Conservation (phyloP, 1,140 invertebrate species). For the Sweltsa coloradensis region DNA sequence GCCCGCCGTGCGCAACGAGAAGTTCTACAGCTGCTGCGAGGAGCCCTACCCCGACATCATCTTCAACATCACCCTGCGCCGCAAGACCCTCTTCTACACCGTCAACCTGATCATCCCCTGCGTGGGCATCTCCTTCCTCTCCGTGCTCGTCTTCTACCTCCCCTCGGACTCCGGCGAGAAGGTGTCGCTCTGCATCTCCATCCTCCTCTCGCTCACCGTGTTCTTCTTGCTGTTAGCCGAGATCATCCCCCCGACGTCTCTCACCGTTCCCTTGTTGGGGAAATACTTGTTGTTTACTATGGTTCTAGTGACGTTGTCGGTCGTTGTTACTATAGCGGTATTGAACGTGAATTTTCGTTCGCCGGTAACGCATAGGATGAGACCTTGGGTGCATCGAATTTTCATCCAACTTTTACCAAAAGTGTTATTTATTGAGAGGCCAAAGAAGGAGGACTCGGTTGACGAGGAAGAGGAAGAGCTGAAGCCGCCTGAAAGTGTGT, state of each 20-base stretch:
- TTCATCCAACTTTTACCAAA: conserved; percentile 84
- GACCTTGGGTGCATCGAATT: conserved; percentile 75
- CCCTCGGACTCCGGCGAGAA: conserved; percentile 98
- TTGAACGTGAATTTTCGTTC: conserved; percentile 98
- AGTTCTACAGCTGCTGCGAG: conserved; percentile 82
- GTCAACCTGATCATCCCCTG: conserved; percentile 94
- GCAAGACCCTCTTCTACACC: conserved; percentile 96
- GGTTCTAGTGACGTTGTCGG: conserved; percentile 95
- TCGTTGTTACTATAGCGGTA: conserved; percentile 95
- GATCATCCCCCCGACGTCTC: conserved; percentile 98
- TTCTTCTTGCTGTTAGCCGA: conserved; percentile 96
- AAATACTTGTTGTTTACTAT: conserved; percentile 99
- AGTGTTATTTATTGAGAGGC: conserved; percentile 66
- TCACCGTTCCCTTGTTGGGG: conserved; percentile 92
- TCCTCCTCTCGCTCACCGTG: conserved; percentile 95
- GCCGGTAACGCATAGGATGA: conserved; percentile 91
- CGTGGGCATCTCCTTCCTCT: conserved; percentile 93
- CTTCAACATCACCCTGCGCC: conserved; percentile 91
- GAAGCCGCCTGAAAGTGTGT: conserved; percentile 49
- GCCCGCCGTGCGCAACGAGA: conserved; percentile 73
- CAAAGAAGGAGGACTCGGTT: conserved; percentile 52
- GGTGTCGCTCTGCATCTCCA: conserved; percentile 93
- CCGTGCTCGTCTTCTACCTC: conserved; percentile 95
- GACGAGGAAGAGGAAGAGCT: conserved; percentile 42
- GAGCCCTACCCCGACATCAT: conserved; percentile 93